These are phyloP conservation scores for Parascotia fuliginaria DNA, from an alignment of 2,888 invertebrate genomes.

Conservation along the genomic window DNA sequence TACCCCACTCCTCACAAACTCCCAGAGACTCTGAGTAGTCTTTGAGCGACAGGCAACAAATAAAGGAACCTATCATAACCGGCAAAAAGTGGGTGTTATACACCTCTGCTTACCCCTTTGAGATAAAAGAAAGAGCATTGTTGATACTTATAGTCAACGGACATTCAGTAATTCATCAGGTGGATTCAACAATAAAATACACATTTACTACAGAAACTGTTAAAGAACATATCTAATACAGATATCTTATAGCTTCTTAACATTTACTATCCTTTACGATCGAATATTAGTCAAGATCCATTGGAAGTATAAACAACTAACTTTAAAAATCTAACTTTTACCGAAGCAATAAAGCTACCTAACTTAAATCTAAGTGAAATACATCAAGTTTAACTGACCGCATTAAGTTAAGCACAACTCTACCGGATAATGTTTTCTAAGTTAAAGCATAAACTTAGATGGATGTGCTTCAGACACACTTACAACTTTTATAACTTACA, in stretches of 20 bases:
- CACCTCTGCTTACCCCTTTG: too few species aligned
- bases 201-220: too few species aligned
- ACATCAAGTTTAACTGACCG: constrained; percentile 66
- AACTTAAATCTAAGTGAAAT: constrained; percentile 63
- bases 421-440: constrained; percentile 56
- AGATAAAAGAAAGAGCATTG: too few species aligned
- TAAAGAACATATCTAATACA: background rate
- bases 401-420: constrained; percentile 59
- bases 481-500: constrained; percentile 52
- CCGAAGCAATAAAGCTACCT: constrained; percentile 51
- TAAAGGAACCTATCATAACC: too few species aligned
- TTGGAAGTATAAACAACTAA: constrained; percentile 13
- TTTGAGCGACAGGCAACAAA: too few species aligned
- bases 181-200: too few species aligned
- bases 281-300: background rate
- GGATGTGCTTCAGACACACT: constrained; percentile 64
- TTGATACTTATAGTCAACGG: too few species aligned
- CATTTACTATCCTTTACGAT: background rate
- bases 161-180: too few species aligned
- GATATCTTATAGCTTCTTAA: background rate
- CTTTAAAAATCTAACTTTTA: constrained; percentile 46
- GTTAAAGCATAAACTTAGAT: constrained; percentile 70
- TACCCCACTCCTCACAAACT: too few species aligned
- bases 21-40: too few species aligned
- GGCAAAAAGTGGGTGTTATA: too few species aligned